These are phyloP conservation scores for Auanema sp. DNA, from an alignment of 2,888 invertebrate genomes.

Conservation along the genomic window DNA sequence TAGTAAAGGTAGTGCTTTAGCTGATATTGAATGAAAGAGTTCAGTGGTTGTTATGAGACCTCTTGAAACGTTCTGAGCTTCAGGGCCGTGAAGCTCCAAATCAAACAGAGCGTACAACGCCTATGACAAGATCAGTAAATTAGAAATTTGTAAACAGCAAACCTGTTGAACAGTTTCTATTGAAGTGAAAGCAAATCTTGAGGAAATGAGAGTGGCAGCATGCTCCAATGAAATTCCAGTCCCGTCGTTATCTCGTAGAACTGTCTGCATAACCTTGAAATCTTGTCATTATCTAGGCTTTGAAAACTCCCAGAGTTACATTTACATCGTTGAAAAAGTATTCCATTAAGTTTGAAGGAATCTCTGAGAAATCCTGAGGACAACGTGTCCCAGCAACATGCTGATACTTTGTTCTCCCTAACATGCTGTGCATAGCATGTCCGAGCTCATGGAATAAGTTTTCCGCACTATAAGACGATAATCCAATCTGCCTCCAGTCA, in stretches of 20 bases:
- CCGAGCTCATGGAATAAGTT: constrained; percentile 99
- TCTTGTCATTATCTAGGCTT: background rate
- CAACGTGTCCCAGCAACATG: constrained; percentile 96
- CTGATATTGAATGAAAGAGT: constrained; percentile 42
- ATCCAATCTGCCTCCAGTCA: constrained; percentile 23
- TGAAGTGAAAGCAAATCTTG: constrained; percentile 78
- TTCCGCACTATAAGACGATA: constrained; percentile 77
- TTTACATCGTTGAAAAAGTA: constrained; percentile 82
- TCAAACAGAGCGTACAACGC: constrained; percentile 64
- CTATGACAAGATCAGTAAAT: constrained; percentile 65
- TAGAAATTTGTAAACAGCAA: background rate
- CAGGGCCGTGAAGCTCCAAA: constrained; percentile 57
- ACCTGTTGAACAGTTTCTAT: constrained; percentile 54
- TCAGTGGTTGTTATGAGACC: constrained; percentile 47
- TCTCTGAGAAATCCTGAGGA: constrained; percentile 94
- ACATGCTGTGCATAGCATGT: constrained; percentile 97
- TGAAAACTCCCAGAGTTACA: constrained; percentile 22
- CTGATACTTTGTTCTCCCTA: constrained; percentile 90
- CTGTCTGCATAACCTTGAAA: constrained; percentile 31
- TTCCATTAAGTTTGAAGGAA: constrained; percentile 98
- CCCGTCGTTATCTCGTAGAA: constrained; percentile 70
- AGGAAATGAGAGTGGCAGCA: constrained; percentile 79
- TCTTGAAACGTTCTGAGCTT: constrained; percentile 25
- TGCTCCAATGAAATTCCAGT: constrained; percentile 80
- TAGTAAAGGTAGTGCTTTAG: constrained; percentile 50